Evolutionary conservation across 2,113 vertebrate genomes (phyloP).

Genomic region (Centropus unirufus): DNA sequence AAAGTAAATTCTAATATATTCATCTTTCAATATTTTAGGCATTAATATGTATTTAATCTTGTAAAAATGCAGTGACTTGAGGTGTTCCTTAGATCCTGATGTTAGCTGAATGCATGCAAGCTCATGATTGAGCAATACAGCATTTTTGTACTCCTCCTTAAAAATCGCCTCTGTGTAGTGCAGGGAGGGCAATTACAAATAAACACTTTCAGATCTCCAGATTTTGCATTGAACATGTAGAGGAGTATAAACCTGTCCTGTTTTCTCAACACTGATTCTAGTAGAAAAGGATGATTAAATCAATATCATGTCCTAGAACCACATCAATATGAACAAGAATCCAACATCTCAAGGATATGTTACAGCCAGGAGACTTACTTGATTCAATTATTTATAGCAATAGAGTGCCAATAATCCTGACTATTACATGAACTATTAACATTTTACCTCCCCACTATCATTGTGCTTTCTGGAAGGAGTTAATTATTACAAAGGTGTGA

Average conservation of each 20-base stretch:
- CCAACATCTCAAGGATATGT: conserved; percentile 37
- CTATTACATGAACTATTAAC: conserved; percentile 57
- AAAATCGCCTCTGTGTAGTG: conserved; percentile 36
- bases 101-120: conserved; percentile 1
- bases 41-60: conserved; percentile 11
- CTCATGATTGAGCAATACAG: background rate
- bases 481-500: conserved; percentile 32
- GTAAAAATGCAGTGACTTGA: conserved; percentile 8
- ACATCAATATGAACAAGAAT: conserved; percentile 52
- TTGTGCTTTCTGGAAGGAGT: conserved; percentile 24
- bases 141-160: conserved; percentile 13
- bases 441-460: conserved; percentile 19
- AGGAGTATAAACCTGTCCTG: conserved; percentile 9
- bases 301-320: conserved; percentile 51
- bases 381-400: conserved; percentile 63
- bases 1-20: conserved; percentile 32
- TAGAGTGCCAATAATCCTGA: conserved; percentile 44
- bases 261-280: conserved; percentile 58
- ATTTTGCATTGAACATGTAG: background rate
- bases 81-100: conserved; percentile 23
- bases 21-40: conserved; percentile 34
- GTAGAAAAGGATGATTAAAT: conserved; percentile 64
- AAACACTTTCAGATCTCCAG: conserved; percentile 17
- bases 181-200: conserved; percentile 27
- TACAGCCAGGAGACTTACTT: conserved; percentile 40